These are phyloP conservation scores for Leptonema lineaticorne DNA, from an alignment of 1,140 invertebrate genomes.

Conservation along the genomic window DNA sequence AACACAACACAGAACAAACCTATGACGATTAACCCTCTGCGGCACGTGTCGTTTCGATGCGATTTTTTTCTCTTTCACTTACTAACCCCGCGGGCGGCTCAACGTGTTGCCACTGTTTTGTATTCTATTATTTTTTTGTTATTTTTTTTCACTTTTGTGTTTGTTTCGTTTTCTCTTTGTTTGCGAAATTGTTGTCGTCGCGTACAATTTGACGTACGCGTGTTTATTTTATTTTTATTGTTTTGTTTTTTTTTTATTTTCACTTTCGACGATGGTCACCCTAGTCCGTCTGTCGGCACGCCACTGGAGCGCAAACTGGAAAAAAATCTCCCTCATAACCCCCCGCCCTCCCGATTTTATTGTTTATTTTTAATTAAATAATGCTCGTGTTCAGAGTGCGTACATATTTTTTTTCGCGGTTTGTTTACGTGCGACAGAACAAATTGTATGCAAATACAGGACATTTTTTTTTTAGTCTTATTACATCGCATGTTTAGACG, in stretches of 20 bases:
- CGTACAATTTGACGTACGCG: constrained; percentile 25
- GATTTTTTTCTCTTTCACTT: constrained; percentile 1
- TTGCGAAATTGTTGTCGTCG: constrained; percentile 30
- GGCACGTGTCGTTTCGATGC: constrained; percentile 15
- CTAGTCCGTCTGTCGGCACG: not conserved
- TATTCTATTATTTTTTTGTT: constrained; percentile 4
- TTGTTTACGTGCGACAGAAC: constrained; percentile 5
- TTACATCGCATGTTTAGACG: too few species aligned
- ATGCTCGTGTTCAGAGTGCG: not conserved
- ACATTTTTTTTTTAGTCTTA: too few species aligned
- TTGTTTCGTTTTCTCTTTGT: constrained; percentile 22
- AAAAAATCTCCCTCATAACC: too few species aligned
- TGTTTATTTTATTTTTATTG: not conserved
- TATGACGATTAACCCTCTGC: constrained; percentile 8
- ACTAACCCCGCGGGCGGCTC: constrained; percentile 14
- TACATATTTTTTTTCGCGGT: not conserved
- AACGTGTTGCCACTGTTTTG: constrained; percentile 33
- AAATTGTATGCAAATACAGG: not conserved
- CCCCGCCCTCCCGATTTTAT: not conserved
- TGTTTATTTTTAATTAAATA: constrained; percentile 28
- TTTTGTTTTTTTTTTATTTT: not conserved
- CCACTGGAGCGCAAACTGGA: not conserved
- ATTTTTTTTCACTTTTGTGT: constrained; percentile 26
- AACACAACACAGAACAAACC: constrained; percentile 3
- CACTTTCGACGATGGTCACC: not conserved